phyloP scores from a whole-genome alignment of 2,113 vertebrate genomes.

The Mirza zaza region DNA sequence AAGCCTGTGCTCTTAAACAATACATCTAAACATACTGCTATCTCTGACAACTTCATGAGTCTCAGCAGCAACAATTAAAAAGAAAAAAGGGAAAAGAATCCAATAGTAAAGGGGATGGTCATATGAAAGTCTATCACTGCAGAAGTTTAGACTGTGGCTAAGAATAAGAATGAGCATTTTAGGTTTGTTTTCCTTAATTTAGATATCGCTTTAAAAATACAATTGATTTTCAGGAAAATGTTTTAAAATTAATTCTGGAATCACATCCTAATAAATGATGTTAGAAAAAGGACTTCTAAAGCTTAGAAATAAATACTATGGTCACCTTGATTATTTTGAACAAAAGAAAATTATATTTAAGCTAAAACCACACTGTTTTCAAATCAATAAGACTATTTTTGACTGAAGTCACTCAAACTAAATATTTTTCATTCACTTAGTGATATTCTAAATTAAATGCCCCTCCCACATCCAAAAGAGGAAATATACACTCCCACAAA shows the following conservation, averaged over 20 bases:
- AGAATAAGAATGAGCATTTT: background rate
- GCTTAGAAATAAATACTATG: background rate
- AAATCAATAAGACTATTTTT: background rate
- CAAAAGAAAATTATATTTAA: constrained; percentile 15
- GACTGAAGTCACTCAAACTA: constrained; percentile 33
- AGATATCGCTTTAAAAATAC: background rate
- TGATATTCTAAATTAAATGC: constrained; percentile 14
- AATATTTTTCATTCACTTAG: background rate
- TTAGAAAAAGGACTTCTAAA: background rate
- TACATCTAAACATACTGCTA: background rate
- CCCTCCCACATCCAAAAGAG: background rate
- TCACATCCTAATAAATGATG: background rate
- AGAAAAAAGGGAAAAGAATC: background rate
- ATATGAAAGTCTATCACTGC: background rate
- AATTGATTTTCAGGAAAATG: background rate
- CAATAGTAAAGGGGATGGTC: background rate
- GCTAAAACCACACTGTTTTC: constrained; percentile 34
- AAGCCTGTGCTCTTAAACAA: background rate
- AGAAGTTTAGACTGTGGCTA: background rate
- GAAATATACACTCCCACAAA: background rate
- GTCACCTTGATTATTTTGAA: constrained; percentile 18
- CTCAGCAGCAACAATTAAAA: background rate
- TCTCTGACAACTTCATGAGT: background rate
- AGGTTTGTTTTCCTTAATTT: background rate
- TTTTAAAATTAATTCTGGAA: constrained; percentile 7